These are phyloP conservation scores for Entomyzon cyanotis DNA, from an alignment of 2,113 vertebrate species.

Conservation along the genomic window DNA sequence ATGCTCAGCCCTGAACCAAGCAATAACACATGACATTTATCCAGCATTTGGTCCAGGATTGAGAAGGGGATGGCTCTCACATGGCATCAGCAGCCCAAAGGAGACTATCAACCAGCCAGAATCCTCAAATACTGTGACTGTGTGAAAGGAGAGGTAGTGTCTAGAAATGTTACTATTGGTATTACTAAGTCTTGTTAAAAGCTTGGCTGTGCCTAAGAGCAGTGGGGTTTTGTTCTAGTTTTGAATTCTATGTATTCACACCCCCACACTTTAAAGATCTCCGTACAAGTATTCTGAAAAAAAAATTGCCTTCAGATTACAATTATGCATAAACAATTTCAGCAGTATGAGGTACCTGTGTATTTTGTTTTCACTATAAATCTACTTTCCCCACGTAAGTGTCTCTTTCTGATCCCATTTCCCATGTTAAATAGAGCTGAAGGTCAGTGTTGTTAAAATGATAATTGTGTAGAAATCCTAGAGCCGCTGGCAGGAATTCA, in stretches of 20 bases:
- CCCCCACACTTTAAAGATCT: not conserved
- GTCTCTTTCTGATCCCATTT: not conserved
- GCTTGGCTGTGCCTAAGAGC: not conserved
- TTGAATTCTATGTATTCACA: not conserved
- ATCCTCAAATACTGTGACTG: not conserved
- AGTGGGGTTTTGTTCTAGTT: not conserved
- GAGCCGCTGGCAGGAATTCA: not conserved
- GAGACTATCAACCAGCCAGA: not conserved
- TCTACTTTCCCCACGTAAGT: not conserved
- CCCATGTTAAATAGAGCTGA: not conserved
- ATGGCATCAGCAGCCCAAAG: not conserved
- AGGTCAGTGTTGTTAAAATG: not conserved
- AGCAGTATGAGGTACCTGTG: not conserved
- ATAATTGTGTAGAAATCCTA: not conserved
- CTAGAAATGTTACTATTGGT: not conserved
- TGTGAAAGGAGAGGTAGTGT: not conserved
- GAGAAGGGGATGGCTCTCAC: not conserved
- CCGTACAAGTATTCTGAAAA: not conserved
- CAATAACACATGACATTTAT: not conserved
- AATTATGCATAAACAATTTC: not conserved
- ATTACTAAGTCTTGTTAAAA: not conserved
- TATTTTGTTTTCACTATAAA: not conserved
- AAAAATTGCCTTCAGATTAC: not conserved
- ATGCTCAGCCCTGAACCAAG: not conserved
- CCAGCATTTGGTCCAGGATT: not conserved